A percentile compares a stretch with the other conserved stretches of the same genome.
These are phyloP conservation scores for Drosophila setifemur DNA, from an alignment of 1,140 invertebrate species.

Conservation along the genomic window DNA sequence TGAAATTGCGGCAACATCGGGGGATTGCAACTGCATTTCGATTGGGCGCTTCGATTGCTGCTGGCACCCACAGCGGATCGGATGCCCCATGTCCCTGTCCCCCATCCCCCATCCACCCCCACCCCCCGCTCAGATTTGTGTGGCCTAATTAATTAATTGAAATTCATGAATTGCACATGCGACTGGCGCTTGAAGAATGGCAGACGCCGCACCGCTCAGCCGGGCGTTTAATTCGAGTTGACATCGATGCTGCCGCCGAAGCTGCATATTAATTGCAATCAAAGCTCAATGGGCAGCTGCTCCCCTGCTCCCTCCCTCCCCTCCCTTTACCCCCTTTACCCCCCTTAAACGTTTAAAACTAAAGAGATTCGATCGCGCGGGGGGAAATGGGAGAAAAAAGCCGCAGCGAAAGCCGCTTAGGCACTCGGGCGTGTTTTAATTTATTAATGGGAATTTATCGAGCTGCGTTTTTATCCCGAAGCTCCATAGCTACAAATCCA, in stretches of 20 bases:
- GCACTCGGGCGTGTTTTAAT: conserved; percentile 69
- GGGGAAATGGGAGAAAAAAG: conserved; percentile 17
- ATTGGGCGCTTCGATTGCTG: conserved; percentile 61
- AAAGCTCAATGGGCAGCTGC: conserved; percentile 63
- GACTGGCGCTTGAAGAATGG: conserved; percentile 63
- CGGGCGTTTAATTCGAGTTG: conserved; percentile 49
- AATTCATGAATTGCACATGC: conserved; percentile 79
- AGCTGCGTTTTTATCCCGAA: conserved; percentile 22
- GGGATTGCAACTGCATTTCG: conserved; percentile 57
- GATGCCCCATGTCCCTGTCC: not conserved
- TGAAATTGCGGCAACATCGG: conserved; percentile 13
- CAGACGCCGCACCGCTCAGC: conserved; percentile 21
- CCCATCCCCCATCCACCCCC: not conserved
- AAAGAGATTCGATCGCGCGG: conserved; percentile 27
- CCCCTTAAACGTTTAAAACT: conserved; percentile 54
- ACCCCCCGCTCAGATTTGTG: conserved; percentile 56
- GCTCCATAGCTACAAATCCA: conserved; percentile 28
- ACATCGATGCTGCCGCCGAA: conserved; percentile 33
- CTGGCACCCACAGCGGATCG: not conserved
- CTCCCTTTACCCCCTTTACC: not conserved
- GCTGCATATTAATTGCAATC: conserved; percentile 75
- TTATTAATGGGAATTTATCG: conserved; percentile 77
- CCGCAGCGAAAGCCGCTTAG: conserved; percentile 64
- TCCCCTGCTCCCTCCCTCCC: not conserved
- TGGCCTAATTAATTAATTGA: conserved; percentile 78